Evolutionary conservation across 2,797 vertebrate species (phyloP).

Genomic region (Linurgus olivaceus): DNA sequence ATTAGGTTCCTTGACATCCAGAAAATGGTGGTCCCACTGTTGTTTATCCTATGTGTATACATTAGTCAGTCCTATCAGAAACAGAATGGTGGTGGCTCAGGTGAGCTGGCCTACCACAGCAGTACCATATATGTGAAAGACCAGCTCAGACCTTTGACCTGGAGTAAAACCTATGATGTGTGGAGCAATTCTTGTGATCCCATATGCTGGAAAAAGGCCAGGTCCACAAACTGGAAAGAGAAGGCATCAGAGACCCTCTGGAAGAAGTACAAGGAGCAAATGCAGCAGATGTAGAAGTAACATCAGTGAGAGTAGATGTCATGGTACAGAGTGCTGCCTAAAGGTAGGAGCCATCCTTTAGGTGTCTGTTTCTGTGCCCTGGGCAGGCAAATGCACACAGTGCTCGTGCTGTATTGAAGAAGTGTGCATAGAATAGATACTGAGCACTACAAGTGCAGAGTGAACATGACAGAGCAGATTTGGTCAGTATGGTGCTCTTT

Average conservation of each 20-base stretch:
- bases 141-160: not conserved
- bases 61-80: not conserved
- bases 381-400: not conserved
- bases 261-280: not conserved
- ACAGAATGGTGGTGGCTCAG: not conserved
- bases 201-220: not conserved
- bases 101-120: not conserved
- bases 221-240: not conserved
- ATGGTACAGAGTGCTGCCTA: not conserved
- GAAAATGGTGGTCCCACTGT: not conserved
- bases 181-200: not conserved
- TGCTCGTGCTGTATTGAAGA: not conserved
- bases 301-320: not conserved
- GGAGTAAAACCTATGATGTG: not conserved
- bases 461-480: not conserved
- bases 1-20: not conserved
- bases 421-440: not conserved
- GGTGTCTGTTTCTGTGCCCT: not conserved
- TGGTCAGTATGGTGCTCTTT: not conserved
- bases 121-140: not conserved
- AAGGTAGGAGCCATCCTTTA: not conserved
- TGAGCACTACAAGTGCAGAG: not conserved
- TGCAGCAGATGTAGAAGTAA: not conserved
- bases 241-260: not conserved
- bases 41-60: not conserved